Conservation (phyloP, 2,113 vertebrate genomes). For the Calyptomena viridis region DNA sequence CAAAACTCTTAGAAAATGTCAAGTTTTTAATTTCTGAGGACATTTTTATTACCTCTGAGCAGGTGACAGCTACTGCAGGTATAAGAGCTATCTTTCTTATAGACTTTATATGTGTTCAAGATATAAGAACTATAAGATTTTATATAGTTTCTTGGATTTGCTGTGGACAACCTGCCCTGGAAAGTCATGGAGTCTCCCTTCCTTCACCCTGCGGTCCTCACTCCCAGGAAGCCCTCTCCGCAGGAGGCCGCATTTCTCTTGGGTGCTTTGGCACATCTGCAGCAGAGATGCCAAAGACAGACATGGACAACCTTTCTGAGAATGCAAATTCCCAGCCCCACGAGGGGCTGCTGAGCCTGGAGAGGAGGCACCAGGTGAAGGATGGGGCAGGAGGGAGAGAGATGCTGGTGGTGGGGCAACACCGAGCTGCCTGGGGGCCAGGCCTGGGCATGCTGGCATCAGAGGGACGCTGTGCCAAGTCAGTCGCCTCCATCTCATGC, state of each 20-base stretch:
- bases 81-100: background rate
- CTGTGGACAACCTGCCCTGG: background rate
- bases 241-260: background rate
- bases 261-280: background rate
- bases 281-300: background rate
- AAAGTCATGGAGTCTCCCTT: no score
- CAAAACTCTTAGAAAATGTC: background rate
- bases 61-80: background rate
- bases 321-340: accelerated
- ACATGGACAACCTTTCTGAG: background rate
- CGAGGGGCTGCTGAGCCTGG: accelerated
- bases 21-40: background rate
- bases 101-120: background rate
- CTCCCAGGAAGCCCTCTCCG: background rate
- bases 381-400: background rate
- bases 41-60: background rate
- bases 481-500: background rate
- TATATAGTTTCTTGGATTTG: background rate
- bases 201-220: background rate
- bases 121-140: background rate
- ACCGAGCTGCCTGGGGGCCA: no score
- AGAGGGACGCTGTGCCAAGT: accelerated
- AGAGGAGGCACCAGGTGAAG: background rate
- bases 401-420: background rate
- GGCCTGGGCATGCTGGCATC: background rate